Evolutionary conservation across 1,140 invertebrate species (phyloP), one percentile per base, ranked within the genome.

Genomic region (Bombus difficillimus): DNA sequence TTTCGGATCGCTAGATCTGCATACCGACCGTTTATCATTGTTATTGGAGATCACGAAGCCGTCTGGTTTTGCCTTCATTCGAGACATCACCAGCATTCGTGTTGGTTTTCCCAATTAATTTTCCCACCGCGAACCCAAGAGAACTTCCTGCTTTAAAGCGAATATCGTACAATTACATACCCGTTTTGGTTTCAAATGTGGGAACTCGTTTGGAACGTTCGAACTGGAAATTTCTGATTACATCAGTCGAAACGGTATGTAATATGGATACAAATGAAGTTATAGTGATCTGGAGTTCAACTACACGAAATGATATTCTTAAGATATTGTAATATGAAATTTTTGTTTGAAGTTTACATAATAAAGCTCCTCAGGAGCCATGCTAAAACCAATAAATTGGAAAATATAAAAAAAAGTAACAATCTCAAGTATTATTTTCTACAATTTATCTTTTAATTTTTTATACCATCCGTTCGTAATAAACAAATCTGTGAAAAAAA

Each of bases 91-190:
- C 12, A 32, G n/a, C 18, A 57, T 57, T 69, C 47, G 10, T 13
- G 64, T 69, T 78, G 37, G 34, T 53, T 78, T 69, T 32, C 47
- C 74, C n/a, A 78, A 71, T 78, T 83, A 78, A 78, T 78, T 83
- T 83, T 69, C 62, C 9, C 4, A 1, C 28, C 0, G 22, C 3
- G n/a, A 22, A 22, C 3, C 18, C 3, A 32, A 47, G n/a, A 1
- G 12, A 53, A 39, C 18, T 57, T 76, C 3, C 18, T 64, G 28
- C 62, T n/a, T 32, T 53, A 83, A 57, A 68, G 2, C 25, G 22
- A 57, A 28, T 9, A 18, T 25, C 3, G 1, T 28, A n/a, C 32
- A n/a, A 66, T 83, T 83, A 68, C 15, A 22, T 18, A 25, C 47
- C 1, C 39, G 34, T 39, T 76, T 34, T 3, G 32, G 28, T 41